Conservation (phyloP, 2,888 invertebrate genomes). For the Pinctada fucata region DNA sequence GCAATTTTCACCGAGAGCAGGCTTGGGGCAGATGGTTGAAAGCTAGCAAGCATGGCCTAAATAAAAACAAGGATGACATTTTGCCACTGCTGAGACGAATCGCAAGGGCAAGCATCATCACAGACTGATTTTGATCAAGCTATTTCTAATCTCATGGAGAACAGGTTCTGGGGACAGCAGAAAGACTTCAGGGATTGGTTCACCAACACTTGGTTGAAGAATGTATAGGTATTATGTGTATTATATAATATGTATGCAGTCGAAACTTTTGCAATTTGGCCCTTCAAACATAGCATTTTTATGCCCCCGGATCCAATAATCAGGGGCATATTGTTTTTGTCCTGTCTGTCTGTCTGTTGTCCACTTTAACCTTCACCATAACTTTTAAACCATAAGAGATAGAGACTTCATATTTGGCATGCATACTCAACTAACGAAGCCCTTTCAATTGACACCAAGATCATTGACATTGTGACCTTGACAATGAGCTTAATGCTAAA, state of each 20-base stretch:
- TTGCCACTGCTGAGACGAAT: conserved; percentile 1
- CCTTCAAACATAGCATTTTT: neutral
- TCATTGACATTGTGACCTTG: too few species aligned
- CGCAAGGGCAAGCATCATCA: neutral
- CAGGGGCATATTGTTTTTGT: too few species aligned
- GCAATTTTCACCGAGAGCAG: conserved; percentile 8
- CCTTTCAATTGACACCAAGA: too few species aligned
- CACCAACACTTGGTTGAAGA: conserved; percentile 7
- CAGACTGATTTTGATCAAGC: neutral
- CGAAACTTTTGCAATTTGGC: too few species aligned
- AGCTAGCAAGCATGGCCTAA: conserved; percentile 9
- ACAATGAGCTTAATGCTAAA: too few species aligned
- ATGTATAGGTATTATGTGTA: neutral
- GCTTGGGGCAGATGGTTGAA: conserved; percentile 20
- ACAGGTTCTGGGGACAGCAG: neutral
- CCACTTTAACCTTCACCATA: too few species aligned
- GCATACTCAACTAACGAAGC: too few species aligned
- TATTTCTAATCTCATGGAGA: neutral
- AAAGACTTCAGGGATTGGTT: conserved; percentile 11
- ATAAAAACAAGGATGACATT: conserved; percentile 6
- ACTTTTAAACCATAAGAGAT: too few species aligned
- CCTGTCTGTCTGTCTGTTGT: too few species aligned
- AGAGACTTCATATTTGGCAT: too few species aligned
- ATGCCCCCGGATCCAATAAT: too few species aligned
- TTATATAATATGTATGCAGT: too few species aligned